Percentiles rank a stretch among this genome's conserved stretches.
phyloP scores from a whole-genome alignment of 1,140 invertebrate genomes.

The Meloidogyne floridensis region DNA sequence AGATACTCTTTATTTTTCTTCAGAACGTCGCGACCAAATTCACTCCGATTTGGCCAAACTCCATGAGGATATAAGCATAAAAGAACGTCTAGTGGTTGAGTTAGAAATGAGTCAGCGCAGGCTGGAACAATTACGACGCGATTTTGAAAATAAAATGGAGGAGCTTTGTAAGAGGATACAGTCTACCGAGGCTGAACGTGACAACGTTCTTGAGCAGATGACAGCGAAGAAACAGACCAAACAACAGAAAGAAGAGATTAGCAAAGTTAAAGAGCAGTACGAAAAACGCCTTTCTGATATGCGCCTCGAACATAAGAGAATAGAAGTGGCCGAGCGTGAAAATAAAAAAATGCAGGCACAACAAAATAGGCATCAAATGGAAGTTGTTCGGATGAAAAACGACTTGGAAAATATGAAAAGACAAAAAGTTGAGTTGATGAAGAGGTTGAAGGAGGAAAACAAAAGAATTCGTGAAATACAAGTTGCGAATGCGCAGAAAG shows the following conservation, averaged over 20 bases:
- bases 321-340: conserved; percentile 85
- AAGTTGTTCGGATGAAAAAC: conserved; percentile 44
- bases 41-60: conserved; percentile 50
- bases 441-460: conserved; percentile 88
- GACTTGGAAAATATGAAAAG: conserved; percentile 55
- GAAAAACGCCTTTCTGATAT: conserved; percentile 81
- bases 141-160: conserved; percentile 91
- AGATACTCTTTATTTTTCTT: background rate
- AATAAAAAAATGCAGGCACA: conserved; percentile 71
- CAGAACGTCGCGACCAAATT: conserved; percentile 47
- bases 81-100: conserved; percentile 80
- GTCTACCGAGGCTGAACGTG: conserved; percentile 86
- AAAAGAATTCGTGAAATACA: conserved; percentile 77
- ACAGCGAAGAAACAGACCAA: conserved; percentile 40
- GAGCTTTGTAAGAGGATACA: conserved; percentile 83
- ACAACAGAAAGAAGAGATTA: conserved; percentile 67
- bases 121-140: conserved; percentile 79
- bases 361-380: conserved; percentile 45
- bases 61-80: conserved; percentile 51
- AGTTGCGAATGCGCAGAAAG: conserved; percentile 75
- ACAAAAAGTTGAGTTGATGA: conserved; percentile 77
- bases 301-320: conserved; percentile 82
- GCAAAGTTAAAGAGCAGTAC: conserved; percentile 86
- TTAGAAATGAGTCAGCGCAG: conserved; percentile 83
- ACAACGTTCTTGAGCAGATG: conserved; percentile 72